Percentiles rank a stretch among this genome's conserved stretches.
These are phyloP conservation scores for Corythaixoides concolor DNA, from an alignment of 2,113 vertebrate genomes.

Conservation along the genomic window DNA sequence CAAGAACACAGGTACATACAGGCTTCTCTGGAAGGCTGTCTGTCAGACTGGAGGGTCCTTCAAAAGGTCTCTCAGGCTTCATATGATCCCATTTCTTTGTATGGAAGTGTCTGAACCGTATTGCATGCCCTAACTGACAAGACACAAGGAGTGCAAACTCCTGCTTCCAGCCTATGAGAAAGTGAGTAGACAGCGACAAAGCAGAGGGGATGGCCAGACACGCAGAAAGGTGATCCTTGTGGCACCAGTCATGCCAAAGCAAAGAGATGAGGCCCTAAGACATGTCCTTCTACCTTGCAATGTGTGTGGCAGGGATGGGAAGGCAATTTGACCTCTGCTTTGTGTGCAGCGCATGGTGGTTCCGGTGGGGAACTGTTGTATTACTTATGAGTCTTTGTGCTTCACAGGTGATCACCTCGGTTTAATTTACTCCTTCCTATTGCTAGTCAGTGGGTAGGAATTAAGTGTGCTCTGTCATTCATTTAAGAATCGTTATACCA, in stretches of 20 bases:
- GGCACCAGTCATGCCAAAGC: background rate
- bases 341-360: fast-evolving
- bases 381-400: fast-evolving
- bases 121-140: background rate
- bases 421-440: background rate
- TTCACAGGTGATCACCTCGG: background rate
- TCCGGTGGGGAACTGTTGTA: background rate
- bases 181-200: background rate
- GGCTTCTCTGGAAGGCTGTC: background rate
- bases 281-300: background rate
- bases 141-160: background rate
- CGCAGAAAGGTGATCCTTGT: fast-evolving
- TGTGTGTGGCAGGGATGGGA: background rate
- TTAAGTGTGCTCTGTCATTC: background rate
- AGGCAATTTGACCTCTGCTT: background rate
- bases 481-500: background rate
- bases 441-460: background rate
- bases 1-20: background rate
- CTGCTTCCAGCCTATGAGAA: background rate
- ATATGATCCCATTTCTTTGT: background rate
- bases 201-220: background rate
- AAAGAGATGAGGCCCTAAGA: background rate
- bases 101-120: background rate
- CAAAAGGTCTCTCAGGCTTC: background rate
- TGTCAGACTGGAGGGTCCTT: background rate